Conservation (phyloP, 2,888 invertebrate species). For the Protophormia terraenovae region DNA sequence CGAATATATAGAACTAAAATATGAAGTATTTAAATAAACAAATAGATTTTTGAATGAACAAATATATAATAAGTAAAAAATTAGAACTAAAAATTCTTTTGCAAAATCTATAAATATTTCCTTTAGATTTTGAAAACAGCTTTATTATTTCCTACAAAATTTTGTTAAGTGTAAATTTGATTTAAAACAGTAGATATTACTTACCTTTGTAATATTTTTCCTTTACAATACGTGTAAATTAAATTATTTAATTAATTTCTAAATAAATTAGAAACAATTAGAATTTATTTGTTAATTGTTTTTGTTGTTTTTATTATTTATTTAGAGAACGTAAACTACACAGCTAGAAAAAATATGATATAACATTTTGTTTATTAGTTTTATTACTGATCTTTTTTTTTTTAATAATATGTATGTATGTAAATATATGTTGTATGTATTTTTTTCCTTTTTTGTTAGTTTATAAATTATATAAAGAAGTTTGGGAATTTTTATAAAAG, state of each 20-base stretch:
- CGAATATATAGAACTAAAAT: too few species aligned
- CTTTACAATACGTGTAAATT: not conserved
- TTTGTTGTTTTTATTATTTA: slow-evolving; percentile 1
- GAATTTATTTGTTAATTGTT: slow-evolving; percentile 37
- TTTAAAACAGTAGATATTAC: not conserved
- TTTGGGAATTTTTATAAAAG: not conserved
- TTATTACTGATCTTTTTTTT: not conserved
- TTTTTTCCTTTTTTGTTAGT: not conserved
- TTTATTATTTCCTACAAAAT: too few species aligned
- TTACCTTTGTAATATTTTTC: not conserved
- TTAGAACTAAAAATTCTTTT: too few species aligned
- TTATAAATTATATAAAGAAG: too few species aligned
- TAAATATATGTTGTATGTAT: slow-evolving; percentile 7
- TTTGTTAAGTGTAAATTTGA: too few species aligned
- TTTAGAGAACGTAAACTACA: slow-evolving; percentile 62
- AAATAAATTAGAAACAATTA: slow-evolving; percentile 1
- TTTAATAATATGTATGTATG: not conserved
- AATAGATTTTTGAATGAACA: too few species aligned
- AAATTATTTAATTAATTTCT: not conserved
- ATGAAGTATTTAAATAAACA: too few species aligned
- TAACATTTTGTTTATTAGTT: slow-evolving; percentile 52
- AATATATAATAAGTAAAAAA: too few species aligned
- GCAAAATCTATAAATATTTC: too few species aligned
- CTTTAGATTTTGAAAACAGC: too few species aligned
- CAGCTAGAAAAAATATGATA: slow-evolving; percentile 59